phyloP scores from a whole-genome alignment of 2,797 vertebrate species.

The Brachymystax lenok region DNA sequence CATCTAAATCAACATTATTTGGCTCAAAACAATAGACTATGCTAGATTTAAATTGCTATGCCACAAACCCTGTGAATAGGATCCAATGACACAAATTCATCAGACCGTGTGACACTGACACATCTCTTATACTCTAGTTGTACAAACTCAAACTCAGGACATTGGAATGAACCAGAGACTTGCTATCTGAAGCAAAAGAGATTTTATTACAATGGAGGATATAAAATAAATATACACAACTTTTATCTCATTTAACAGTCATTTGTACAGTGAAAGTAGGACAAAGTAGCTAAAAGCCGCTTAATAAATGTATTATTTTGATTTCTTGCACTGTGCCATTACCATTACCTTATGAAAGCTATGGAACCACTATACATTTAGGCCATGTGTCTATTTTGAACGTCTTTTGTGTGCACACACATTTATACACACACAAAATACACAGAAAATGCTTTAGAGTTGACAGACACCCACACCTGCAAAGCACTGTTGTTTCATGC shows the following conservation, averaged over 20 bases:
- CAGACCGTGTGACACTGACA: background rate
- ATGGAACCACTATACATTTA: slow-evolving; percentile 64
- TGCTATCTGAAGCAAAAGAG: slow-evolving; percentile 80
- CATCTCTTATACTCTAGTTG: background rate
- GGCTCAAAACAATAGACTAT: background rate
- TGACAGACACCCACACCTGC: slow-evolving; percentile 49
- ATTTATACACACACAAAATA: slow-evolving; percentile 24
- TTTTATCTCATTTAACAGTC: slow-evolving; percentile 88
- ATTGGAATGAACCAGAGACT: slow-evolving; percentile 25
- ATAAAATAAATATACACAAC: slow-evolving; percentile 92
- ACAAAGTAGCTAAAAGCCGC: slow-evolving; percentile 78
- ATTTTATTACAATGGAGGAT: slow-evolving; percentile 92
- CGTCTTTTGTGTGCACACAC: slow-evolving; percentile 1
- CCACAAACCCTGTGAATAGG: background rate
- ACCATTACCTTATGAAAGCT: slow-evolving; percentile 60
- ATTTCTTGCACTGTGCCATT: slow-evolving; percentile 61
- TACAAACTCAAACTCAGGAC: background rate
- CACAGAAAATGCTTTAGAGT: slow-evolving; percentile 41
- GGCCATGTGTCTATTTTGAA: slow-evolving; percentile 51
- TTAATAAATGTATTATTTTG: slow-evolving; percentile 66
- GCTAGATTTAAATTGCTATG: background rate
- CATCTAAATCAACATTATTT: background rate
- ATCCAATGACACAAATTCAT: background rate
- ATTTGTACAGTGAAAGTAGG: slow-evolving; percentile 82
- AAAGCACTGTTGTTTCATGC: slow-evolving; percentile 38